Base-by-base conservation (phyloP, 2,797 vertebrate genomes). In the Siniperca undulata region DNA sequence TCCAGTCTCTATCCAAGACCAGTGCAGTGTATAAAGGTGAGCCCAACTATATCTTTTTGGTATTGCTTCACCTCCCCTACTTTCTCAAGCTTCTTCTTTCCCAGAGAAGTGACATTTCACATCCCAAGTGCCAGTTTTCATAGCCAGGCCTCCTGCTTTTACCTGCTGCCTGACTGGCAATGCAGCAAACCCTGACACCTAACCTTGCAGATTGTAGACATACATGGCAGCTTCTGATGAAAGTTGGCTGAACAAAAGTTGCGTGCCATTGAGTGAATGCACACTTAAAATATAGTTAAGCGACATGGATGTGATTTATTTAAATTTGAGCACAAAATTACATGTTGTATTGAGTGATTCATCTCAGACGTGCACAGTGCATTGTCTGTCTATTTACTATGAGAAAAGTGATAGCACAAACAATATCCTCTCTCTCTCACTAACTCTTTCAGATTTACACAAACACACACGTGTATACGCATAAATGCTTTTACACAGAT, bases 51-150 rank as follows among this genome's bases (percentile, higher is more conserved):
- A 77, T 82, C 42, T 58, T 36, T 74, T 72, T 76, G 60, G 60
- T 59, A 80, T 73, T 74, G 55, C 72, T 78, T 80, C 72, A 77
- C 62, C 58, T 66, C 40, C 30, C 66, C 34, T 53, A 74, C 44
- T 48, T 19, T 24, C 74, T 84, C 52, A 65, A 82, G 69, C 53
- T 20, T 46, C 20, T 58, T 58, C 30, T 64, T 55, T 77, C 74
- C 44, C 53, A n/a, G 60, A 81, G 34, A 50, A 7, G 22, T 75
- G 67, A 79, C 86, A 88, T 79, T 83, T 86, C 60, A 72, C 40
- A 14, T 80, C 77, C 69, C 42, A 70, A 74, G 66, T 61, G 56
- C 55, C 55, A 70, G 27, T 44, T 80, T 70, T 64, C 20, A 61
- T 7, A 68, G 36, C 38, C 44, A 59, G 38, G 17, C 76, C 27